Percentiles rank a stretch among this genome's conserved stretches.
Conservation (phyloP, 1,140 invertebrate species). For the Drusus annulatus region DNA sequence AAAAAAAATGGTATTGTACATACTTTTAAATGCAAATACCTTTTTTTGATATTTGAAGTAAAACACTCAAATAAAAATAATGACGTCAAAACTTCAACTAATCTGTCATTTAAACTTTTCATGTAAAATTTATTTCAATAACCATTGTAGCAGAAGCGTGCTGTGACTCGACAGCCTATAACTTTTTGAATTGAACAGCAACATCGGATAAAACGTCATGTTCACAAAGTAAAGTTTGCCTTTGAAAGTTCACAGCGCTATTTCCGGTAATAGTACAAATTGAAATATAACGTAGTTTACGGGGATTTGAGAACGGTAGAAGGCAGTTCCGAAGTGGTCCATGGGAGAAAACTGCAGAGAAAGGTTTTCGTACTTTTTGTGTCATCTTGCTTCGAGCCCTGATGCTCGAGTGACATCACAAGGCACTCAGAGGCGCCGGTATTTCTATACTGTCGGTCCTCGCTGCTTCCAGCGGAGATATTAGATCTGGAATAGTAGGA, state of each 20-base stretch:
- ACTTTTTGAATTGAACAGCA: too few species aligned
- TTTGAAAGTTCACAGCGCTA: not conserved
- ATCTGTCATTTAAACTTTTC: too few species aligned
- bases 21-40: too few species aligned
- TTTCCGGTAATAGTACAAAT: not conserved
- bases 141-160: too few species aligned
- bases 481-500: not conserved
- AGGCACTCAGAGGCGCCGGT: slow-evolving; percentile 15
- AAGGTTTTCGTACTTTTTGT: not conserved
- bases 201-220: too few species aligned
- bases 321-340: not conserved
- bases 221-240: too few species aligned
- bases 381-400: not conserved
- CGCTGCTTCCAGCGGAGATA: not conserved
- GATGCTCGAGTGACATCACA: slow-evolving; percentile 14
- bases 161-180: too few species aligned
- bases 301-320: not conserved
- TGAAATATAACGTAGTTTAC: not conserved
- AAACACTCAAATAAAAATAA: too few species aligned
- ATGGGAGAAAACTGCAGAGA: not conserved
- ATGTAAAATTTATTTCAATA: too few species aligned
- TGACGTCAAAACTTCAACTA: too few species aligned
- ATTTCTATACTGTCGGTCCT: not conserved
- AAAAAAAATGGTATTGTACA: too few species aligned
- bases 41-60: too few species aligned